Evolutionary conservation across 1,140 invertebrate species (phyloP), one percentile per base, ranked within the genome.

Genomic region (Drosophila varians): DNA sequence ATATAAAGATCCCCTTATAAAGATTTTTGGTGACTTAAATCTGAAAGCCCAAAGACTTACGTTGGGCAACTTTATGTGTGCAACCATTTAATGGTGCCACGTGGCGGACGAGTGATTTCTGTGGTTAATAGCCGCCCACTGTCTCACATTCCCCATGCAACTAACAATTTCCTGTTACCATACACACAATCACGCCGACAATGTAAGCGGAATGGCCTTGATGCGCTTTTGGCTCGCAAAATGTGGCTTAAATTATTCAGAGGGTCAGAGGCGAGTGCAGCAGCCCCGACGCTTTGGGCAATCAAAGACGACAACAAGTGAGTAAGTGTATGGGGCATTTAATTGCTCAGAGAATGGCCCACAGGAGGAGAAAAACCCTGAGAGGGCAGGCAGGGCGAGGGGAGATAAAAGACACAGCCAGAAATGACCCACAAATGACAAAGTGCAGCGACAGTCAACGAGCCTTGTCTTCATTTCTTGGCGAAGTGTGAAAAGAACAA

Each of bases 181-280:
- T 23, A 40, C 57, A 47, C 66, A 57, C 68, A 56, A 60, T 68
- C 52, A 54, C 45, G 47, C 26, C 9, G 25, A 42, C 62, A 66
- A 43, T 66, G 62, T 66, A 53, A 53, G 62, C 60, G 8, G 62
- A 34, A 66, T 26, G 55, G 56, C 46, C 74, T 70, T 31, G 57
- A 61, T 75, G 75, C 65, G 83, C 71, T 86, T 86, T 79, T 84
- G 53, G 43, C 51, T 47, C 54, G 61, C 65, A 84, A 73, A 86
- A 76, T 74, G 72, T 47, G 38, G 61, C 68, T 77, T 87, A 71
- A 86, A 86, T 86, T 86, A 86, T 86, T 86, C 77, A 86, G 82
- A 55, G 58, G 70, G 73, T 65, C 31, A 38, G 21, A 25, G 56
- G 43, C 49, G 58, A 49, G 26, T 62, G 49, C 66, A 42, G 51